These are phyloP conservation scores for Myotis findleyi DNA, from an alignment of 2,797 vertebrate genomes.

Conservation along the genomic window DNA sequence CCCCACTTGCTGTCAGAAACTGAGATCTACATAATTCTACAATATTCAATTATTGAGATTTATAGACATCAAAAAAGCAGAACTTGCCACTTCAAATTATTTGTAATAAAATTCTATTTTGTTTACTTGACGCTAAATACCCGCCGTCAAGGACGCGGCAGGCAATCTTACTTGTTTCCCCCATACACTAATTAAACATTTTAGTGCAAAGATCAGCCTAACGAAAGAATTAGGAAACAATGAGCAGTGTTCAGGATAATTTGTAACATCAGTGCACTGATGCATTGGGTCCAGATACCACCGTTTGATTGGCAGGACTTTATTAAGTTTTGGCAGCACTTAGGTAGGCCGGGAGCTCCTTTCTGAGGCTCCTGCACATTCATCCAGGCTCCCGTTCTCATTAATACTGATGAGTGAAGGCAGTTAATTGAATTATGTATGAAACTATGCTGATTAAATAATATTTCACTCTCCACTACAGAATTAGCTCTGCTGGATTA, in stretches of 20 bases:
- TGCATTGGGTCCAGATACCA: constrained; percentile 79
- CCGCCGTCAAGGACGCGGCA: constrained; percentile 53
- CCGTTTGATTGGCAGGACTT: constrained; percentile 86
- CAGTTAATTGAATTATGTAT: constrained; percentile 91
- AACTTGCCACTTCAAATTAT: constrained; percentile 63
- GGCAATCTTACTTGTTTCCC: constrained; percentile 71
- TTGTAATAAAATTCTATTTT: constrained; percentile 72
- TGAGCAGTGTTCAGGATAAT: constrained; percentile 81
- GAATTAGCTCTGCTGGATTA: constrained; percentile 87
- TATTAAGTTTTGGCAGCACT: constrained; percentile 88
- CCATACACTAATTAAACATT: constrained; percentile 85
- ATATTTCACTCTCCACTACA: constrained; percentile 88
- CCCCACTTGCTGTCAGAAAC: neutral
- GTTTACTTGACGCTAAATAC: constrained; percentile 74
- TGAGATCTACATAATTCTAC: too few relatives aligned
- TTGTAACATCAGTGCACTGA: constrained; percentile 84
- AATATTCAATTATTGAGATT: constrained; percentile 61
- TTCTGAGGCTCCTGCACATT: constrained; percentile 86
- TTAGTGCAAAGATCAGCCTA: constrained; percentile 85
- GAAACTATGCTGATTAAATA: constrained; percentile 90
- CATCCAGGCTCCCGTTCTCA: constrained; percentile 85
- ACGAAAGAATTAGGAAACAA: constrained; percentile 87
- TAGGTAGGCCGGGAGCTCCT: constrained; percentile 85
- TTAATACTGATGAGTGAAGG: constrained; percentile 89
- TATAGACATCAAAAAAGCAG: constrained; percentile 41